Evolutionary conservation across 2,797 vertebrate genomes (phyloP).

Genomic region (Naso thynnoides): DNA sequence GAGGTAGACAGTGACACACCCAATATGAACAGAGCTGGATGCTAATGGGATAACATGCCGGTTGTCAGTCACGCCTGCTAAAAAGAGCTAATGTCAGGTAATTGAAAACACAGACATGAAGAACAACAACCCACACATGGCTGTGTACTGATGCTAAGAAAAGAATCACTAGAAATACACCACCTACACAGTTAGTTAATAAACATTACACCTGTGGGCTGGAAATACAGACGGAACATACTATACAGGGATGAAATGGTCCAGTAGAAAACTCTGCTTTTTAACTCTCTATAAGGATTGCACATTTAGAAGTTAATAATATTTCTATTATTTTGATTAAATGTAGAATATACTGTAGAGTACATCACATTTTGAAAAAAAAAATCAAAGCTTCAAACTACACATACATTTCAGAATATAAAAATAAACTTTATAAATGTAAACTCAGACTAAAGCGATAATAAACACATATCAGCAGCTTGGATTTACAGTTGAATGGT

Average conservation of each 20-base stretch:
- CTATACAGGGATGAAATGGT: slow-evolving; percentile 36
- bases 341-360: slow-evolving; percentile 44
- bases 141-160: slow-evolving; percentile 61
- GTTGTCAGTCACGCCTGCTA: slow-evolving; percentile 52
- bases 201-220: slow-evolving; percentile 64
- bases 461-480: slow-evolving; percentile 81
- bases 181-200: slow-evolving; percentile 70
- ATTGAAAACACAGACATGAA: slow-evolving; percentile 56
- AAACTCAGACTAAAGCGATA: slow-evolving; percentile 77
- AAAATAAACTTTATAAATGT: slow-evolving; percentile 83
- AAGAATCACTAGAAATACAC: slow-evolving; percentile 73
- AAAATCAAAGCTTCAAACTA: slow-evolving; percentile 51
- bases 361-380: slow-evolving; percentile 48
- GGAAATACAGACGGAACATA: slow-evolving; percentile 51
- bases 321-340: slow-evolving; percentile 40
- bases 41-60: slow-evolving; percentile 54
- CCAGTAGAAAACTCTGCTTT: slow-evolving; percentile 51
- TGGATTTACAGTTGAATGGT: slow-evolving; percentile 80
- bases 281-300: slow-evolving; percentile 25
- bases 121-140: slow-evolving; percentile 69
- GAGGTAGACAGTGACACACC: slow-evolving; percentile 88
- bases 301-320: slow-evolving; percentile 48
- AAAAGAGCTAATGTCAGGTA: slow-evolving; percentile 51
- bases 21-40: slow-evolving; percentile 76
- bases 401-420: slow-evolving; percentile 78